These are phyloP conservation scores for Anolis apletophallus DNA, from an alignment of 2,797 vertebrate species.

Conservation along the genomic window DNA sequence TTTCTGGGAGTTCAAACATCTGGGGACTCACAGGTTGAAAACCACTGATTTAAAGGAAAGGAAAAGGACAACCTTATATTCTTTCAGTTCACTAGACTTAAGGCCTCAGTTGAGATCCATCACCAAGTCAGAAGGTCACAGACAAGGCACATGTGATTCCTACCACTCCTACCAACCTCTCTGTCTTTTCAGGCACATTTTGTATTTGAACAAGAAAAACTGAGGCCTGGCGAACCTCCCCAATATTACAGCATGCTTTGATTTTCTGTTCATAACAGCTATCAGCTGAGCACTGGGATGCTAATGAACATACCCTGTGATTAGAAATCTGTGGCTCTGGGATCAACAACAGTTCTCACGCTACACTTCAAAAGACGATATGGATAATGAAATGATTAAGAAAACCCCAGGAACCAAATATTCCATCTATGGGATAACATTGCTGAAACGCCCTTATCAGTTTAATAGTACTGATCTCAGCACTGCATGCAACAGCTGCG, in stretches of 20 bases:
- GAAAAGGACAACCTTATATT: neutral
- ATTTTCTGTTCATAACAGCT: neutral
- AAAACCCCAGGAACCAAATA: neutral
- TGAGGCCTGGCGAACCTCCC: neutral
- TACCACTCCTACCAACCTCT: neutral
- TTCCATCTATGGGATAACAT: neutral
- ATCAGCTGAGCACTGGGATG: neutral
- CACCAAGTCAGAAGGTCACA: neutral
- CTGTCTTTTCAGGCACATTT: neutral
- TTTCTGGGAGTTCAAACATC: too few relatives aligned
- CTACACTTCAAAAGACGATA: neutral
- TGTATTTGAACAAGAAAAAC: neutral
- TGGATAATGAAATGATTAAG: neutral
- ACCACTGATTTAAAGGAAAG: neutral
- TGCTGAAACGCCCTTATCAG: neutral
- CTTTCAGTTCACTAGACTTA: neutral
- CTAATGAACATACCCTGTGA: neutral
- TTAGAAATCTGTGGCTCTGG: neutral
- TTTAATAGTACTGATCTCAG: constrained; percentile 8
- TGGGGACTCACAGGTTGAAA: too few relatives aligned
- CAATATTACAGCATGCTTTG: constrained; percentile 13
- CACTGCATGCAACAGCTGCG: neutral
- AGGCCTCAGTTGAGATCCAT: constrained; percentile 5
- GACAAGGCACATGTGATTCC: constrained; percentile 8
- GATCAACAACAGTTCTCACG: neutral